Evolutionary conservation across 2,113 vertebrate genomes (phyloP).

Genomic region (Xiphophorus hellerii): DNA sequence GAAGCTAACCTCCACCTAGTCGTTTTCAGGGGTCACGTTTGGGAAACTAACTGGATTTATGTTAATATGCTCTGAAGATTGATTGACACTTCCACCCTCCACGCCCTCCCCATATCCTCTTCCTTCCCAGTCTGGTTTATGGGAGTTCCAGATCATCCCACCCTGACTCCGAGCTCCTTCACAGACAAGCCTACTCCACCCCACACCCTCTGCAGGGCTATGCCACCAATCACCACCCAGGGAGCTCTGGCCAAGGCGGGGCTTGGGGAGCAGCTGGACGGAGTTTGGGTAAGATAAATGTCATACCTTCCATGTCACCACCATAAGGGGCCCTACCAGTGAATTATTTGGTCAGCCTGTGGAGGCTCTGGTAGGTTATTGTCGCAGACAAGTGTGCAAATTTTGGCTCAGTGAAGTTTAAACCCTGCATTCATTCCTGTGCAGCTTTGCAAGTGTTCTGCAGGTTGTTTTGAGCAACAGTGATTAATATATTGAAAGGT

Average conservation of each 20-base stretch:
- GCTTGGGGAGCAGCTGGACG: constrained; percentile 85
- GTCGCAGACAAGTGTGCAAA: constrained; percentile 56
- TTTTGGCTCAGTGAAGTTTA: constrained; percentile 30
- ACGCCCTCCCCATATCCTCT: constrained; percentile 6
- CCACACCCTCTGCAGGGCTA: constrained; percentile 96
- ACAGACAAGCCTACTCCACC: constrained; percentile 92
- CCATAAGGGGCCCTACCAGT: constrained; percentile 60
- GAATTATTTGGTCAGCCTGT: constrained; percentile 54
- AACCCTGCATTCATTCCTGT: constrained; percentile 1
- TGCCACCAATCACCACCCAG: constrained; percentile 96
- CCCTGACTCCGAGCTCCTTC: constrained; percentile 93
- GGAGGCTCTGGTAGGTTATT: constrained; percentile 35
- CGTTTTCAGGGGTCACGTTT: constrained; percentile 33
- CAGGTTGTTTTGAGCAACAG: neutral
- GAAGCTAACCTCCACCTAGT: neutral
- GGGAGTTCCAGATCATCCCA: constrained; percentile 93
- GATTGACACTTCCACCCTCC: constrained; percentile 42
- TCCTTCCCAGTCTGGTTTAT: constrained; percentile 87
- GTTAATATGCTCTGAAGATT: constrained; percentile 48
- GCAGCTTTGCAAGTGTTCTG: neutral
- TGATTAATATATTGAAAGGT: neutral
- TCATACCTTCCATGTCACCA: constrained; percentile 68
- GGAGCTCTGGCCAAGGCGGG: constrained; percentile 85
- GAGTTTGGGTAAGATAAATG: constrained; percentile 83
- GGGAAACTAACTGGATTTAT: constrained; percentile 27